Base-by-base conservation (phyloP, 2,888 invertebrate species). In the Pediacus dermestoides region DNA sequence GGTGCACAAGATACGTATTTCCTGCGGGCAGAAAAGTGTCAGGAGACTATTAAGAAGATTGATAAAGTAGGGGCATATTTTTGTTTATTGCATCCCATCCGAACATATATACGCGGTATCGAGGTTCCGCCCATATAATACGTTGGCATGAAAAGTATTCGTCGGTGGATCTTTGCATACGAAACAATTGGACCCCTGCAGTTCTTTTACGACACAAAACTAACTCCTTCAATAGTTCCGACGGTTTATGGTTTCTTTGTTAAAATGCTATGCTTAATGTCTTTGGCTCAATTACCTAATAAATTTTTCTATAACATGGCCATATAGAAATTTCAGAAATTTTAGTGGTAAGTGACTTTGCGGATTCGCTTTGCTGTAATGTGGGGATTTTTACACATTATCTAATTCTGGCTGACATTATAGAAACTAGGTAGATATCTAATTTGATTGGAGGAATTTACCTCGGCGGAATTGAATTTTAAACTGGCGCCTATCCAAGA, bases 111-210 rank as follows among this genome's bases (percentile, higher is more conserved):
- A 11, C 37, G 30, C 25, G 28, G n/a, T n/a, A 36, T 39, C 34
- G 30, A 41, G 35, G 38, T 34, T 27, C 35, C 18, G 40, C 34
- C 31, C 40, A 41, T 41, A 41, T 38, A 44, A 37, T 40, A 40
- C 32, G 27, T 27, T 21, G 38, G 35, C 40, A 44, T 38, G 44
- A 40, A 39, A 40, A 44, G 40, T 18, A 18, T 18, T 18, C 21
- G 57, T 51, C 61, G 61, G 60, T 55, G 50, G 46, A 53, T 57
- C 55, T 61, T 57, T 60, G 59, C 60, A 58, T 60, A 59, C 56
- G 50, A 57, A 54, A 60, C 57, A 58, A 58, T 59, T 52, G 57
- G 52, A 54, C 55, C 58, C 61, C 61, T 47, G 53, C 51, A 46
- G 58, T 50, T 52, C 53, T 52, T 55, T 56, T 54, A 58, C 58